A percentile compares a stretch with the other conserved stretches of the same genome.
These are phyloP conservation scores for Drosophila kanapiae DNA, from an alignment of 1,140 invertebrate genomes.

Conservation along the genomic window DNA sequence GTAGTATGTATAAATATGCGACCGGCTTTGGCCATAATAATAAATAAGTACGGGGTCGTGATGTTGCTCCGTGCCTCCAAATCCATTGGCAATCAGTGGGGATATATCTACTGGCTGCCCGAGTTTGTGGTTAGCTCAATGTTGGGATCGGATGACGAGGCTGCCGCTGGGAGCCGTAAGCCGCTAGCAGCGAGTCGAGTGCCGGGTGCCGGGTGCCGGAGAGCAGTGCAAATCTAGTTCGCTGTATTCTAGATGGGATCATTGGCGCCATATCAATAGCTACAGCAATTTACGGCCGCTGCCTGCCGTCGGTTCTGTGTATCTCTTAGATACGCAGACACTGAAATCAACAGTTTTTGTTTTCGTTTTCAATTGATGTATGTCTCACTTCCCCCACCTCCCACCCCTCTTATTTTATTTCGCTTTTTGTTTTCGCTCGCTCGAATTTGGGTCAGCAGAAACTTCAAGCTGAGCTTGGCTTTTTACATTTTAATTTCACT, in stretches of 20 bases:
- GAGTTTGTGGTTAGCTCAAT: conserved; percentile 44
- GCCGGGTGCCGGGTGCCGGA: conserved; percentile 3
- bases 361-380: conserved; percentile 62
- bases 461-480: conserved; percentile 75
- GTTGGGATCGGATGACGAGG: conserved; percentile 47
- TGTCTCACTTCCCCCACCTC: conserved; percentile 1
- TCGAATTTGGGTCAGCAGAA: conserved; percentile 73
- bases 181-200: background rate
- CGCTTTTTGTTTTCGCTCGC: conserved; percentile 48
- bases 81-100: conserved; percentile 40
- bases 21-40: conserved; percentile 49
- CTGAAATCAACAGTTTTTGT: conserved; percentile 43
- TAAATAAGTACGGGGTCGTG: conserved; percentile 49
- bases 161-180: conserved; percentile 3
- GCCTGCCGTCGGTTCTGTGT: conserved; percentile 18
- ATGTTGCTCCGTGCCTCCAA: conserved; percentile 34
- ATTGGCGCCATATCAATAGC: conserved; percentile 55
- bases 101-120: conserved; percentile 32
- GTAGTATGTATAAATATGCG: conserved; percentile 38
- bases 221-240: conserved; percentile 45
- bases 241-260: conserved; percentile 39
- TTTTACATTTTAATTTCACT: conserved; percentile 26
- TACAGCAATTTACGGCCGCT: conserved; percentile 31
- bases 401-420: conserved; percentile 6
- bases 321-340: conserved; percentile 37